phyloP scores from a whole-genome alignment of 1,140 invertebrate genomes.

The Drosophila prosaltans region DNA sequence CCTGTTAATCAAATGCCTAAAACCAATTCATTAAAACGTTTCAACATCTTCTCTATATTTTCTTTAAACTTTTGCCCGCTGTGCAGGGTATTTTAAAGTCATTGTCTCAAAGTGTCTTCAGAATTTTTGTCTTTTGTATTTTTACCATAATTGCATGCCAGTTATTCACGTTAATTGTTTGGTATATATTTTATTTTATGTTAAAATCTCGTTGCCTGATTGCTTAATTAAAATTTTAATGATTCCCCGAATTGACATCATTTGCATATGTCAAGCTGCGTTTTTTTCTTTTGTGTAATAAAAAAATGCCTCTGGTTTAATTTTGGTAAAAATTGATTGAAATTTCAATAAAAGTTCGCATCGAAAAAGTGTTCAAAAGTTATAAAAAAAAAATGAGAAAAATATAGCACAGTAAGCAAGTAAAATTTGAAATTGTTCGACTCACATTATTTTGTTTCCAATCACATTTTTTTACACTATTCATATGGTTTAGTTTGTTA shows the following conservation, averaged over 20 bases:
- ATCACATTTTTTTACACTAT: no score
- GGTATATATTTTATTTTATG: conserved; percentile 10
- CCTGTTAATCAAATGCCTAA: no score
- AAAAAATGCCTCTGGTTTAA: background rate
- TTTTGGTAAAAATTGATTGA: background rate
- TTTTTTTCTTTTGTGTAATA: conserved; percentile 27
- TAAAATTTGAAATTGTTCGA: no score
- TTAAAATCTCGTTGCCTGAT: conserved; percentile 19
- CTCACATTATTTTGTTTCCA: no score
- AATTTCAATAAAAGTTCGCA: no score
- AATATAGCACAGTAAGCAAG: no score
- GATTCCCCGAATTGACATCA: conserved; percentile 8
- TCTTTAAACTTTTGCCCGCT: no score
- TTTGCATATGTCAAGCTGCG: conserved; percentile 26
- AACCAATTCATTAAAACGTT: no score
- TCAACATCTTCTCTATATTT: no score
- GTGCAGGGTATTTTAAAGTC: background rate
- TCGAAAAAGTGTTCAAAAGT: no score
- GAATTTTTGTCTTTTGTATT: background rate
- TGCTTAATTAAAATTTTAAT: conserved; percentile 55
- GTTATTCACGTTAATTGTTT: conserved; percentile 31
- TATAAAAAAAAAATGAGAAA: no score
- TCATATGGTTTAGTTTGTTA: no score
- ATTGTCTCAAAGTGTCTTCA: background rate
- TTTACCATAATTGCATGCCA: conserved; percentile 24